phyloP scores from a whole-genome alignment of 2,797 vertebrate genomes.

The Manis crassicaudata region DNA sequence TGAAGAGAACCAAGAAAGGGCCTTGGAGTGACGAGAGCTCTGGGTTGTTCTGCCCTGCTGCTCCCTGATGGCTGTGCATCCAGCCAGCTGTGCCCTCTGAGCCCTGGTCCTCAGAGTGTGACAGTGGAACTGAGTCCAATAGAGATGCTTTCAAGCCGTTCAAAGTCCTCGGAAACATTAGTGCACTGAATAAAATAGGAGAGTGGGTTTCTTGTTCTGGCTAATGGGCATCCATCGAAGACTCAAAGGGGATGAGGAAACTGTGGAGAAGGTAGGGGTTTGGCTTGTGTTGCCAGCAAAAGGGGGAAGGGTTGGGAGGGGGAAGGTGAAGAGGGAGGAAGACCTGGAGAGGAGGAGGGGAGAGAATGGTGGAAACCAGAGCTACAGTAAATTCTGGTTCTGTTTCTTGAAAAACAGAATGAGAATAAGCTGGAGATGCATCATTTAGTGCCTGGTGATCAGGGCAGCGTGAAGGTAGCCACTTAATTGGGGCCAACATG shows the following conservation, averaged over 20 bases:
- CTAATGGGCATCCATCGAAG: not conserved
- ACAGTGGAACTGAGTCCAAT: not conserved
- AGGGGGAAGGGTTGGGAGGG: not conserved
- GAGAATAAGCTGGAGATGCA: not conserved
- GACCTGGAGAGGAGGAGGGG: not conserved
- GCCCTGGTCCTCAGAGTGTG: not conserved
- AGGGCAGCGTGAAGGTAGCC: not conserved
- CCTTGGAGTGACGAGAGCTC: not conserved
- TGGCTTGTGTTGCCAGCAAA: not conserved
- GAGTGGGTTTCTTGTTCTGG: not conserved
- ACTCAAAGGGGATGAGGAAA: not conserved
- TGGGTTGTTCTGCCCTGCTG: not conserved
- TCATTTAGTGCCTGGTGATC: not conserved
- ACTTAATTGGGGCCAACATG: rapidly evolving
- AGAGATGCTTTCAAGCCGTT: not conserved
- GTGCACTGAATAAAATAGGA: not conserved
- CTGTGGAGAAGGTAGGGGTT: not conserved
- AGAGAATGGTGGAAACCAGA: not conserved
- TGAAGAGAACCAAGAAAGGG: not conserved
- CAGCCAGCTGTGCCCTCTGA: not conserved
- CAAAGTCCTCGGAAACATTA: not conserved
- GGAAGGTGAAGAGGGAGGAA: not conserved
- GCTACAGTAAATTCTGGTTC: not conserved
- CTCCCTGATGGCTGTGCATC: not conserved
- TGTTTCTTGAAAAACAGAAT: not conserved